Percentiles rank a stretch among this genome's conserved stretches.
Evolutionary conservation across 92 coral and sea anemone species (phyloP).

Genomic region (Actinernus sp.): DNA sequence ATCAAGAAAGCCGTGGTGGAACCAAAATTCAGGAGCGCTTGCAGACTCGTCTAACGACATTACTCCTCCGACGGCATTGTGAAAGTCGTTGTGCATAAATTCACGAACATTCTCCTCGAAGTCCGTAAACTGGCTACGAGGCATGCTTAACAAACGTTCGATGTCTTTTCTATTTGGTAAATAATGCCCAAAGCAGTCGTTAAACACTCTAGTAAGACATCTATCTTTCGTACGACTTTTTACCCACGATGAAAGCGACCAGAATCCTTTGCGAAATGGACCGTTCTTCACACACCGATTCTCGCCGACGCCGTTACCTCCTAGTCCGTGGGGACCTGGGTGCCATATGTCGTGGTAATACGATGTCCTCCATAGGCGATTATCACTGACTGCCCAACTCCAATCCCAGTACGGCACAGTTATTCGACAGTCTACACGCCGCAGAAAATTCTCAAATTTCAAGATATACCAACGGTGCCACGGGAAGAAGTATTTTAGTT

Average conservation of each 20-base stretch:
- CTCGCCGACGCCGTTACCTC: slow-evolving; percentile 73
- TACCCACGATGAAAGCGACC: slow-evolving; percentile 68
- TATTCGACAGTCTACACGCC: slow-evolving; percentile 83
- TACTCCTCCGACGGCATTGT: slow-evolving; percentile 85
- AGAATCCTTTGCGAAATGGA: slow-evolving; percentile 59
- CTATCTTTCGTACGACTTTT: background rate
- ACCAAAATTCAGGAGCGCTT: slow-evolving; percentile 87
- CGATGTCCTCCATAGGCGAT: slow-evolving; percentile 50
- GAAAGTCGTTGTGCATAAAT: slow-evolving; percentile 74
- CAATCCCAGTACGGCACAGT: slow-evolving; percentile 97
- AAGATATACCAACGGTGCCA: slow-evolving; percentile 97
- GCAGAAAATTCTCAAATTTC: slow-evolving; percentile 88
- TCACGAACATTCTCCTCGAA: slow-evolving; percentile 65
- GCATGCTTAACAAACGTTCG: slow-evolving; percentile 18
- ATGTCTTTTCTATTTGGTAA: slow-evolving; percentile 36
- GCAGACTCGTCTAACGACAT: slow-evolving; percentile 82
- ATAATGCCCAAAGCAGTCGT: slow-evolving; percentile 5
- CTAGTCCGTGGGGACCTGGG: slow-evolving; percentile 83
- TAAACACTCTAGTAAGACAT: slow-evolving; percentile 63
- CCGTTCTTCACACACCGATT: slow-evolving; percentile 70
- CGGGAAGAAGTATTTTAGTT: slow-evolving; percentile 80
- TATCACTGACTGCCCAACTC: slow-evolving; percentile 68
- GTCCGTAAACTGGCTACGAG: slow-evolving; percentile 40
- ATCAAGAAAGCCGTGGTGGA: slow-evolving; percentile 92
- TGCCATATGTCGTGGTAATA: slow-evolving; percentile 78